These are phyloP conservation scores for Aleadryas rufinucha DNA, from an alignment of 2,113 vertebrate species.

Conservation along the genomic window DNA sequence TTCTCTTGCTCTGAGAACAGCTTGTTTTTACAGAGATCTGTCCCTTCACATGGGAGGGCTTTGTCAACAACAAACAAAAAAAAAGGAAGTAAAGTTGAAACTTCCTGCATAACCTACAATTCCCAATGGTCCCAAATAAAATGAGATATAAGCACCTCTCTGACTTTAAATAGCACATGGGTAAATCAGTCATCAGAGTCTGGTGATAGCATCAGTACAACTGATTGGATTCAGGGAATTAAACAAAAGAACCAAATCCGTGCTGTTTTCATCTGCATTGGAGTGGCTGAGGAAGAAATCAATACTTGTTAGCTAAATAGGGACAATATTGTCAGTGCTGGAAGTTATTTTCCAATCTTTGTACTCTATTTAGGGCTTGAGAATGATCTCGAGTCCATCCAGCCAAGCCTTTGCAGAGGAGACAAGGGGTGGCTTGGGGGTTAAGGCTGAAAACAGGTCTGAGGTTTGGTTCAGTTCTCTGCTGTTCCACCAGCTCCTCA, in stretches of 20 bases:
- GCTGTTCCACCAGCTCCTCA: neutral
- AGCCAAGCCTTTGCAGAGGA: neutral
- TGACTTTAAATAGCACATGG: slow-evolving; percentile 15
- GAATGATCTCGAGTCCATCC: neutral
- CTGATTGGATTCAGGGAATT: slow-evolving; percentile 13
- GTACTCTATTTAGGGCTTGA: neutral
- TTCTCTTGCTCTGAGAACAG: slow-evolving; percentile 21
- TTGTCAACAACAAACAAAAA: neutral
- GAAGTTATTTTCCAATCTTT: slow-evolving; percentile 27
- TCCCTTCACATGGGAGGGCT: neutral
- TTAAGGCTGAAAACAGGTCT: neutral
- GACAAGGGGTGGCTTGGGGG: neutral
- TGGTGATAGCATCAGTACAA: neutral
- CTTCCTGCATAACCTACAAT: neutral
- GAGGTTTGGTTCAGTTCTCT: neutral
- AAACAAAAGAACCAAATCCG: neutral
- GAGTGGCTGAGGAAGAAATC: slow-evolving; percentile 2
- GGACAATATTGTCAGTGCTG: neutral
- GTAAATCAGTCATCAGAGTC: neutral
- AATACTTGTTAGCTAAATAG: slow-evolving; percentile 36
- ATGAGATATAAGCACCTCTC: neutral
- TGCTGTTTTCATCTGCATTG: slow-evolving; percentile 8
- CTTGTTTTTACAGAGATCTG: slow-evolving; percentile 22
- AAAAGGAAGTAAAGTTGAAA: neutral
- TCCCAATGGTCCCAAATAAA: neutral